A percentile compares a stretch with the other conserved stretches of the same genome.
Evolutionary conservation across 1,140 invertebrate genomes (phyloP).

Genomic region (Chironomus tepperi): DNA sequence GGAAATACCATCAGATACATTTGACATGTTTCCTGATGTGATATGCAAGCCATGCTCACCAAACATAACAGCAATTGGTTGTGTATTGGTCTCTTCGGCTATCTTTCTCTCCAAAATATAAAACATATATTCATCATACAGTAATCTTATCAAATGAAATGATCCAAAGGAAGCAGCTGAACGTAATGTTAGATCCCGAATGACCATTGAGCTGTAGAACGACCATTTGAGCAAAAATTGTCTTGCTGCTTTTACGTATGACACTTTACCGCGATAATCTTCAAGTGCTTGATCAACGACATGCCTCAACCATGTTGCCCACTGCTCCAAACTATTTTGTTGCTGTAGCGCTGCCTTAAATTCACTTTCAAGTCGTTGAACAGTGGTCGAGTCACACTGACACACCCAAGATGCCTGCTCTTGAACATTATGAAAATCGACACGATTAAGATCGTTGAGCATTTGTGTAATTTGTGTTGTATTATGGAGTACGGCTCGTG

Average conservation of each 20-base stretch:
- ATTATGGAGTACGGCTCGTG: constrained; percentile 91
- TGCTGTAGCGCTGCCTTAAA: constrained; percentile 90
- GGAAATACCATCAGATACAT: background rate
- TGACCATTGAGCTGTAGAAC: constrained; percentile 97
- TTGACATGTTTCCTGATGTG: background rate
- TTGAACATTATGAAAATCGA: constrained; percentile 95
- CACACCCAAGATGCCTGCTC: constrained; percentile 94
- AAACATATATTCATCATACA: constrained; percentile 99
- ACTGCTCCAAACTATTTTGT: constrained; percentile 90
- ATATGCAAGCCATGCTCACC: constrained; percentile 26
- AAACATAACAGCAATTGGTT: constrained; percentile 87
- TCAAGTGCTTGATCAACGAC: constrained; percentile 83
- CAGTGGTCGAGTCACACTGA: constrained; percentile 81
- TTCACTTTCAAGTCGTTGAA: constrained; percentile 81
- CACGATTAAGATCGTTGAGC: constrained; percentile 91
- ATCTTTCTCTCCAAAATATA: constrained; percentile 96
- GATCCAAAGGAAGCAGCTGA: constrained; percentile 97
- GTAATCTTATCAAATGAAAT: constrained; percentile 93
- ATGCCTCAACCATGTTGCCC: constrained; percentile 93
- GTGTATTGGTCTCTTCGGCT: constrained; percentile 78
- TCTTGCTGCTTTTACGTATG: constrained; percentile 81
- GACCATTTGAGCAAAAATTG: constrained; percentile 98
- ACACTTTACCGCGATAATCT: constrained; percentile 74
- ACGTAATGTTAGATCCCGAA: constrained; percentile 86
- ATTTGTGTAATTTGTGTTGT: constrained; percentile 93